Evolutionary conservation across 2,797 vertebrate genomes (phyloP).

Genomic region (Varecia variegata): DNA sequence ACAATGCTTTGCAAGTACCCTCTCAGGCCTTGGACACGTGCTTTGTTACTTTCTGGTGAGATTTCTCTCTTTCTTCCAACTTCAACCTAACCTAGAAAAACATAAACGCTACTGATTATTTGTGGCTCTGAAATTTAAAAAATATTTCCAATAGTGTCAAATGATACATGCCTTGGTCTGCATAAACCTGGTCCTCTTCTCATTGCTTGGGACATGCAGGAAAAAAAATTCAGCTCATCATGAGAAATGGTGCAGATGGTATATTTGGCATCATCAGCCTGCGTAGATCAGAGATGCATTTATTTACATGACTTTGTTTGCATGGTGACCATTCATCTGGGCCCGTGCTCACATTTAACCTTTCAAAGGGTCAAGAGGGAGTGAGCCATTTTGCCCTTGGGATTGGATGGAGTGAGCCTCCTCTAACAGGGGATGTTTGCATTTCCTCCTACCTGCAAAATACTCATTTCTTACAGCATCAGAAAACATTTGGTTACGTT

Average conservation of each 20-base stretch:
- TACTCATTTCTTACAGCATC: slow-evolving; percentile 58
- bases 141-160: background rate
- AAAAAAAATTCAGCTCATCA: slow-evolving; percentile 51
- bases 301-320: slow-evolving; percentile 76
- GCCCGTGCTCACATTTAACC: slow-evolving; percentile 61
- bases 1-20: background rate
- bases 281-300: slow-evolving; percentile 71
- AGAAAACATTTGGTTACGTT: slow-evolving; percentile 74
- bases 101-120: slow-evolving; percentile 5
- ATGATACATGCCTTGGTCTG: slow-evolving; percentile 35
- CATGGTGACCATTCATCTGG: slow-evolving; percentile 68
- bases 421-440: slow-evolving; percentile 9
- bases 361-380: slow-evolving; percentile 54
- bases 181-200: slow-evolving; percentile 53
- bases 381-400: slow-evolving; percentile 47
- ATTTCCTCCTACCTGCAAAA: slow-evolving; percentile 60
- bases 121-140: background rate
- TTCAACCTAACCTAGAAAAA: background rate
- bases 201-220: slow-evolving; percentile 36
- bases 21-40: background rate
- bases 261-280: slow-evolving; percentile 67
- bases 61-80: background rate
- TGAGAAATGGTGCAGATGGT: slow-evolving; percentile 77
- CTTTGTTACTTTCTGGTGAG: background rate
- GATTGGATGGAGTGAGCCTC: background rate